A percentile compares a stretch with the other conserved stretches of the same genome.
Conservation (phyloP, 2,113 vertebrate genomes). For the Oncorhynchus keta region DNA sequence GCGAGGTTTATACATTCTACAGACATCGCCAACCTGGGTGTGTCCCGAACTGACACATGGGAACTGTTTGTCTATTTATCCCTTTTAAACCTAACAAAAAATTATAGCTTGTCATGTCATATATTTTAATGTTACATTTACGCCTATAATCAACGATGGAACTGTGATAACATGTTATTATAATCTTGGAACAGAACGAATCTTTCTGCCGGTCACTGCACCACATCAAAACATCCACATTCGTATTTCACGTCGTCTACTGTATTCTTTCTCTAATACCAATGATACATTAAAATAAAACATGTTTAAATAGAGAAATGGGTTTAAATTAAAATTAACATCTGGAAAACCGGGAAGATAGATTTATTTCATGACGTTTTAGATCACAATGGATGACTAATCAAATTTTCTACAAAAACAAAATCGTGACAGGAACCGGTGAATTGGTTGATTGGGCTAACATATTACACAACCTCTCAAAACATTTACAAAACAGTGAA, state of each 20-base stretch:
- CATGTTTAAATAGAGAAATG: not conserved
- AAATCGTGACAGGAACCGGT: constrained; percentile 22
- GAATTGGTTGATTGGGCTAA: constrained; percentile 31
- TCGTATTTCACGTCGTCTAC: constrained; percentile 17
- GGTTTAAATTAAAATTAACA: not conserved
- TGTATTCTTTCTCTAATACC: not conserved
- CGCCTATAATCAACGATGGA: not conserved
- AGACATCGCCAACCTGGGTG: constrained; percentile 76
- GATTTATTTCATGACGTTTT: not conserved
- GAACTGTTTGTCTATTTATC: constrained; percentile 55
- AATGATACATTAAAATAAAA: not conserved
- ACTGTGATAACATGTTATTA: constrained; percentile 12
- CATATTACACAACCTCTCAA: not conserved
- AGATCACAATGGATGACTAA: constrained; percentile 28
- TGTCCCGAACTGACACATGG: constrained; percentile 76
- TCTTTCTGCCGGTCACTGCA: constrained; percentile 65
- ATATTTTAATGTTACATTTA: not conserved
- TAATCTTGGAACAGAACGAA: constrained; percentile 23
- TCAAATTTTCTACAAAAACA: constrained; percentile 38
- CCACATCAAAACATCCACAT: constrained; percentile 54
- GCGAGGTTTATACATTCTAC: constrained; percentile 65
- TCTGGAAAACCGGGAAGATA: not conserved
- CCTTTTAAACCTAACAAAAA: constrained; percentile 2
- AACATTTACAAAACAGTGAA: not conserved
- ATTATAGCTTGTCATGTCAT: not conserved